Conservation (phyloP, 2,797 vertebrate genomes). For the Bufotes viridis region DNA sequence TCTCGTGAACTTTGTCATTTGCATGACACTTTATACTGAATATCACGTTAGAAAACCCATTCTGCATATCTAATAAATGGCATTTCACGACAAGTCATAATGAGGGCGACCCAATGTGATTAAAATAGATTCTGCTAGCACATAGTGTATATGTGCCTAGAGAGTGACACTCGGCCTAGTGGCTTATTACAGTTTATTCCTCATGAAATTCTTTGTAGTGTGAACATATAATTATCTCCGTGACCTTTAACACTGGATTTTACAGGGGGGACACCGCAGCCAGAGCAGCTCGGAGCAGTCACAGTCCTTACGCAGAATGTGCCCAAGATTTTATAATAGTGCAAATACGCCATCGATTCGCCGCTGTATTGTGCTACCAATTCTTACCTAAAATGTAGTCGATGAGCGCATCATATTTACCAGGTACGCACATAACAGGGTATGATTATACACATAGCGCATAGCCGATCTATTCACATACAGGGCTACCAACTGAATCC, state of each 20-base stretch:
- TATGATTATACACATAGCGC: neutral
- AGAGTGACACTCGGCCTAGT: slow-evolving; percentile 39
- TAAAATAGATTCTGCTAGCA: neutral
- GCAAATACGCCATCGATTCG: neutral
- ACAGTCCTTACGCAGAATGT: neutral
- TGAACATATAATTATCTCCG: slow-evolving; percentile 31
- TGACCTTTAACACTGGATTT: slow-evolving; percentile 49
- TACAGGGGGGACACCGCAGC: slow-evolving; percentile 32
- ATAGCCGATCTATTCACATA: neutral
- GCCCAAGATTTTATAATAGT: neutral
- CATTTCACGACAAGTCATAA: neutral
- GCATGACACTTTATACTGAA: slow-evolving; percentile 2
- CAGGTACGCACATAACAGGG: neutral
- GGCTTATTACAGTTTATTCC: neutral
- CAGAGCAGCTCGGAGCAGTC: neutral
- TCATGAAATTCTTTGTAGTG: neutral
- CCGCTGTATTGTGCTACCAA: neutral
- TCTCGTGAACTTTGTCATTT: slow-evolving; percentile 1
- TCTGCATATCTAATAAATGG: neutral
- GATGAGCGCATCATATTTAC: neutral
- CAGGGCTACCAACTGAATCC: slow-evolving; percentile 8
- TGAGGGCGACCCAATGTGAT: neutral
- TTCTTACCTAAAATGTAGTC: neutral
- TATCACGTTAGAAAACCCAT: neutral
- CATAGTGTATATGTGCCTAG: neutral